Percentiles rank a stretch among this genome's conserved stretches.
phyloP scores from a whole-genome alignment of 2,888 invertebrate genomes.

The Caenorhabditis sp. region DNA sequence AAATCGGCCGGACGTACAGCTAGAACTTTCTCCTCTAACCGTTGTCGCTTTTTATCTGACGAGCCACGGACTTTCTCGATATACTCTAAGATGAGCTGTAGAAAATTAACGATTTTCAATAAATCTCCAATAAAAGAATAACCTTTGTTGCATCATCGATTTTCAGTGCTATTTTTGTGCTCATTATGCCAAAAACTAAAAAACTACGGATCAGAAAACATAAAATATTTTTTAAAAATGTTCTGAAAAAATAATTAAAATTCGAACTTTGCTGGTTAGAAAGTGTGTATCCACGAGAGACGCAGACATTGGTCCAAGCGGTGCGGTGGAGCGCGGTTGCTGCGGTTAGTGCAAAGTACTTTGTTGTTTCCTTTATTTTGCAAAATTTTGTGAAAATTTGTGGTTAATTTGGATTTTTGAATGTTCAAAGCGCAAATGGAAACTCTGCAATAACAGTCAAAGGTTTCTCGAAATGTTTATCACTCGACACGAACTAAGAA shows the following conservation, averaged over 20 bases:
- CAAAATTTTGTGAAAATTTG: too few relatives aligned
- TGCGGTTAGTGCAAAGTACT: neutral
- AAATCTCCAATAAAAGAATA: neutral
- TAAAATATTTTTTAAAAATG: too few relatives aligned
- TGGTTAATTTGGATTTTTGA: too few relatives aligned
- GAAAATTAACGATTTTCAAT: too few relatives aligned
- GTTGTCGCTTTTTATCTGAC: neutral
- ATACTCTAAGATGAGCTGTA: constrained; percentile 12
- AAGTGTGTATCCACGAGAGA: constrained; percentile 1
- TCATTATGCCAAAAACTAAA: neutral
- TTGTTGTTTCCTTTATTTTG: too few relatives aligned
- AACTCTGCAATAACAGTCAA: too few relatives aligned
- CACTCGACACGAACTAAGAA: too few relatives aligned
- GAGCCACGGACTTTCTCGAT: constrained; percentile 11
- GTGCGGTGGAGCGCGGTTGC: constrained; percentile 11
- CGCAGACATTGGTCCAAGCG: constrained; percentile 5
- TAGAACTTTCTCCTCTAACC: neutral
- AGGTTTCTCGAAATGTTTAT: too few relatives aligned
- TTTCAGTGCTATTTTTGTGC: neutral
- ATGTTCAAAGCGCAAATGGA: too few relatives aligned
- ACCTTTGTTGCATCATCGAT: neutral
- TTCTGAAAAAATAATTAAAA: neutral
- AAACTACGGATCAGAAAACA: too few relatives aligned
- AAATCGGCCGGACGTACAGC: constrained; percentile 13
- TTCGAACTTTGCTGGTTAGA: neutral